phyloP scores from a whole-genome alignment of 2,113 vertebrate species.

The Misgurnus mizolepis region DNA sequence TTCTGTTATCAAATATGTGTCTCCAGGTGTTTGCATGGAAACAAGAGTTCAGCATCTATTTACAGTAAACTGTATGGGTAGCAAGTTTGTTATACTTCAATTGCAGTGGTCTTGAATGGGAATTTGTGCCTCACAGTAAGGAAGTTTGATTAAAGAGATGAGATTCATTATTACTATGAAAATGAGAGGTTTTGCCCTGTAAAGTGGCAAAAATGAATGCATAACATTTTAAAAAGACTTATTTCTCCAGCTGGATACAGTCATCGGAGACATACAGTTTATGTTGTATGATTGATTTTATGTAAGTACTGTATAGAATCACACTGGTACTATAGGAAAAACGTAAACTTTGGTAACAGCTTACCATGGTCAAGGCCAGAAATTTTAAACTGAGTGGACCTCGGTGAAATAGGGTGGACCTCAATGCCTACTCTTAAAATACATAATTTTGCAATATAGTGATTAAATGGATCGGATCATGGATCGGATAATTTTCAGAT shows the following conservation, averaged over 20 bases:
- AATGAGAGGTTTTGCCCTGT: background rate
- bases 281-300: background rate
- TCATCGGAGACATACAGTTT: background rate
- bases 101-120: constrained; percentile 25
- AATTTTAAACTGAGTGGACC: no score
- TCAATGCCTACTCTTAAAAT: no score
- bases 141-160: background rate
- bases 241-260: background rate
- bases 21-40: background rate
- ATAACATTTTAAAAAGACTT: background rate
- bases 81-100: background rate
- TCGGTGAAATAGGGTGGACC: no score
- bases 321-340: no score
- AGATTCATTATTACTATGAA: background rate
- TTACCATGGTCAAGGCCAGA: no score
- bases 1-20: constrained; percentile 4
- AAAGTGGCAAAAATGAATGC: background rate
- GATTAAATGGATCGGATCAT: no score
- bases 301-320: background rate
- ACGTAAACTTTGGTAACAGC: no score
- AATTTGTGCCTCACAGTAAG: background rate
- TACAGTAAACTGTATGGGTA: background rate
- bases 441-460: no score
- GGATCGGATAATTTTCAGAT: no score
- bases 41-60: background rate